Evolutionary conservation across 2,888 invertebrate genomes (phyloP), one percentile per base, ranked within the genome.

Genomic region (Prosopocoilus inquinatus): DNA sequence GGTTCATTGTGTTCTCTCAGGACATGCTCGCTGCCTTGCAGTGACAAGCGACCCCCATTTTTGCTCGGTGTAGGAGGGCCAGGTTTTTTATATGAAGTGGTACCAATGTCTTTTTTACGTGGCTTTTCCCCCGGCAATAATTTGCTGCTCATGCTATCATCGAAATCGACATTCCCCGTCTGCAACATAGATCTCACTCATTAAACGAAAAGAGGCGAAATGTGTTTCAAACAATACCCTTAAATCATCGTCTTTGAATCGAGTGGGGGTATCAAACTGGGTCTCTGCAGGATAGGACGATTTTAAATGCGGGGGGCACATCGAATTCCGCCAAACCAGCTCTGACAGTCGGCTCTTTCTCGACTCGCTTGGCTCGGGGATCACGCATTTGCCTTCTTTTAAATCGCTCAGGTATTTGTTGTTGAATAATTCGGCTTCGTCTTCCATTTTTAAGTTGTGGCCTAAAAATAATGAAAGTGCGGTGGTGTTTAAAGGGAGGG

Each of bases 61-160:
- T 91, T 92, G 77, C 90, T 90, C 0, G 92, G 92, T 1, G 92
- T 92, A 16, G 92, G 92, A 44, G 91, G 92, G 0, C 92, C 92
- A 0, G 92, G 92, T 68, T 86, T 87, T 79, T 90, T 91, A 73
- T 92, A 92, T 0, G 89, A 86, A 0, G 88, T 90, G 73, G 88
- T 84, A 58, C 84, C 84, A 53, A 84, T 78, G 75, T 86, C 80
- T 73, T 84, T 81, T 72, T 73, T 73, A 65, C 84, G 62, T 66
- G 80, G 78, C 51, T 78, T 79, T 13, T 78, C 65, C 61, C 76
- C 61, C 48, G 77, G 71, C 1, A 82, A 67, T 35, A 82, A 68
- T 48, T 78, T 70, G 36, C 66, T 64, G 53, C 69, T 73, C 61
- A 72, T 65, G 59, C 78, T 77, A 58, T 78, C 77, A 50, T 78